Evolutionary conservation across 2,888 invertebrate genomes (phyloP).

Genomic region (Monopis laevigella): DNA sequence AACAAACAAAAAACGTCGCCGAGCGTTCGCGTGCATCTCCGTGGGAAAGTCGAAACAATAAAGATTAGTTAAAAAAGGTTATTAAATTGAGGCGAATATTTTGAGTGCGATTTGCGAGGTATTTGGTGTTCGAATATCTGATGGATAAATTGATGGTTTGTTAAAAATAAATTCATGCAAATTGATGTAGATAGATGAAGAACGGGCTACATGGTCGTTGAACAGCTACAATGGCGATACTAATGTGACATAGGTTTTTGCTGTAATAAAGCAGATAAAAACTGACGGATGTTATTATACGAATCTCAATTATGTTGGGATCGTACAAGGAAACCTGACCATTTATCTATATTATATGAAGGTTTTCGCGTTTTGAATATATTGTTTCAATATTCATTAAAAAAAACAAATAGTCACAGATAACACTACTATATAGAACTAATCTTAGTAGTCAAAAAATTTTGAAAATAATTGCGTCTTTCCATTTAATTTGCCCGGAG

Average conservation of each 20-base stretch:
- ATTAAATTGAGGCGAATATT: conserved; percentile 36
- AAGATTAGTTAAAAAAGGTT: too few species aligned
- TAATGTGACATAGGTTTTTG: conserved; percentile 31
- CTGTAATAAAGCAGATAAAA: conserved; percentile 22
- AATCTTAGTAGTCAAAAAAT: too few species aligned
- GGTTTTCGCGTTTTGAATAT: too few species aligned
- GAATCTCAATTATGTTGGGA: conserved; percentile 25
- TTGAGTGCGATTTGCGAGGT: conserved; percentile 42
- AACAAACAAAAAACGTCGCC: conserved; percentile 26
- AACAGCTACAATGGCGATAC: conserved; percentile 31
- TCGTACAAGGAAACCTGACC: too few species aligned
- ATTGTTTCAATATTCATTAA: too few species aligned
- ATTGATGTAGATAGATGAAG: conserved; percentile 13
- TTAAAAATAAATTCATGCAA: not conserved
- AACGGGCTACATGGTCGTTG: conserved; percentile 24
- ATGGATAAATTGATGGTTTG: not conserved
- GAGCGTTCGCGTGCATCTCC: conserved; percentile 43
- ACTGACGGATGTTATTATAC: conserved; percentile 42
- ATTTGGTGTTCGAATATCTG: conserved; percentile 27
- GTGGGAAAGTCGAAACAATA: conserved; percentile 53
- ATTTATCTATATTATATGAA: too few species aligned
- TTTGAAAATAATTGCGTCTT: too few species aligned
- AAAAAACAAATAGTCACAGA: too few species aligned
- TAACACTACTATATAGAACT: too few species aligned
- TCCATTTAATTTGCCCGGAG: too few species aligned